Evolutionary conservation across 2,888 invertebrate genomes (phyloP).

Genomic region (Limnephilus lunatus): DNA sequence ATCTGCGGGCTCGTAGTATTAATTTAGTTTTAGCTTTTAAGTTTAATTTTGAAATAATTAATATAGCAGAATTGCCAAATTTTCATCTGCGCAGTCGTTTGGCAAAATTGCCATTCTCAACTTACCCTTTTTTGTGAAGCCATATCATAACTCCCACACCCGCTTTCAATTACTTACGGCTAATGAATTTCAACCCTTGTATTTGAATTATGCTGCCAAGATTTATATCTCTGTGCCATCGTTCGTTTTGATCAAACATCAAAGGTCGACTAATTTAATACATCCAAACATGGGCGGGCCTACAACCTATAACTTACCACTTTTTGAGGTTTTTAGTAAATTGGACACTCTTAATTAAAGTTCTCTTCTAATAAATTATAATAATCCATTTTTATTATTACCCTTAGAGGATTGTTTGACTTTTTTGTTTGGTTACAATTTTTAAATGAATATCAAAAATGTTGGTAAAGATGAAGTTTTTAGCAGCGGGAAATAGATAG

Average conservation of each 20-base stretch:
- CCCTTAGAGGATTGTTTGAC: too few relatives aligned
- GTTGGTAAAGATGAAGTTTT: too few relatives aligned
- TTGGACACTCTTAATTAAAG: neutral
- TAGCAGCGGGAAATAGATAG: too few relatives aligned
- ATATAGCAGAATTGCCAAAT: neutral
- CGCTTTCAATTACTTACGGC: constrained; percentile 38
- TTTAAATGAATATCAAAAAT: too few relatives aligned
- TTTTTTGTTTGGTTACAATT: too few relatives aligned
- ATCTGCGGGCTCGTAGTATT: too few relatives aligned
- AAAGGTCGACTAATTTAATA: constrained; percentile 15
- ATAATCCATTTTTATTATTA: too few relatives aligned
- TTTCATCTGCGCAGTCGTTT: neutral
- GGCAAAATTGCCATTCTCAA: neutral
- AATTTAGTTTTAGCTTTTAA: neutral
- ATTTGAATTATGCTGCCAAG: constrained; percentile 25
- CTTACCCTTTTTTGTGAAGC: constrained; percentile 19
- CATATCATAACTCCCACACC: constrained; percentile 31
- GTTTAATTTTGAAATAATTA: neutral
- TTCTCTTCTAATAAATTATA: neutral
- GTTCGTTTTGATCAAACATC: constrained; percentile 27
- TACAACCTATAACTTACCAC: neutral
- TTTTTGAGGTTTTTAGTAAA: neutral
- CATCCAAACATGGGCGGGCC: neutral
- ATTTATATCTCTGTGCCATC: constrained; percentile 33
- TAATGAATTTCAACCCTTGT: constrained; percentile 44